Base-by-base conservation (phyloP, 2,888 invertebrate genomes). In the Cyclophora albipunctata region DNA sequence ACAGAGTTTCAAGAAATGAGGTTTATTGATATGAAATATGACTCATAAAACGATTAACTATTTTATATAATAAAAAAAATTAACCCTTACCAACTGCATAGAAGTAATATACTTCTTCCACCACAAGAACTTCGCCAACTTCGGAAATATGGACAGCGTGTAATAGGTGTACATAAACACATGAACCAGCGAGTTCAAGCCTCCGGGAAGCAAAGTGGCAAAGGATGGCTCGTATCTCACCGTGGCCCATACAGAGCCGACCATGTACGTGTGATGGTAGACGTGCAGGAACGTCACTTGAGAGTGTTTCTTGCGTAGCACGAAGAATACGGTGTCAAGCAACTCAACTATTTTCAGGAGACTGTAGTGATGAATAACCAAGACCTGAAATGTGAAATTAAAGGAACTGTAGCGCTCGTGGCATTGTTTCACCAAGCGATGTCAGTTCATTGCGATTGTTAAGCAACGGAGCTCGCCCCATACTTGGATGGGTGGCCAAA, bases 261-360 rank as follows among this genome's bases (percentile, higher is more conserved):
- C 93, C 73, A 93, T 93, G 49, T 92, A 77, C 0, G 92, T 87
- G 73, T 97, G 96, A 76, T 97, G 97, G 71, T 96, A 96, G 0
- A 96, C 93, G 71, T 97, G 96, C 43, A 97, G 91, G 69, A 95
- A 95, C 0, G 95, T 91, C 0, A 96, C 92, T 77, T 96, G 96
- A 41, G 91, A 65, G 87, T 90, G 58, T 80, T 87, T 73, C 78
- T 96, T 96, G n/a, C 96, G 90, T 57, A 96, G 80, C 3, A 96
- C 94, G 77, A 96, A 96, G 83, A 96, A 96, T 2, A 95, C 91
- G 0, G 94, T 95, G 67, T 95, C 94, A 48, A 93, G 64, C 0
- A 95, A 85, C 69, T 95, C 94, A 0, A 92, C 82, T 5, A 94
- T 74, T 78, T 95, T 95, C 3, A 93, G 92, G 53, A 93, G 80